These are phyloP conservation scores for Miniopterus natalensis DNA, from an alignment of 2,113 vertebrate genomes.

Conservation along the genomic window DNA sequence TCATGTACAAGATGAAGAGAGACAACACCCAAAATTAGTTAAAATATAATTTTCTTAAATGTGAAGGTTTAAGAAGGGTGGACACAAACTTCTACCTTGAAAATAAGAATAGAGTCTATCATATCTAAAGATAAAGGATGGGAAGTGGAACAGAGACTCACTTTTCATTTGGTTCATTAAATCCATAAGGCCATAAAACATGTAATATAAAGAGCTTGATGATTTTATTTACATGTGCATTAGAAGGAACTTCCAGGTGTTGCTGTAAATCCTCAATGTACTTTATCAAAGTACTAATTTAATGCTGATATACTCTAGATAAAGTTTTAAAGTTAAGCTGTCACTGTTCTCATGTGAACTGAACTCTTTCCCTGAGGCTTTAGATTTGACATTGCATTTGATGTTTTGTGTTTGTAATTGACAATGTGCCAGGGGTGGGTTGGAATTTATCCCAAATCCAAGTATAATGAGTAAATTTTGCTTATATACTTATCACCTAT, in stretches of 20 bases:
- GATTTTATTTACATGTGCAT: neutral
- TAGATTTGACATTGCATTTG: conserved; percentile 71
- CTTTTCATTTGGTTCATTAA: neutral
- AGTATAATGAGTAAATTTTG: too few relatives aligned
- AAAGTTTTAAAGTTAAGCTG: neutral
- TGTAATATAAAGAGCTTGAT: neutral
- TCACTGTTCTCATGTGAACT: neutral
- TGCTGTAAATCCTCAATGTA: neutral
- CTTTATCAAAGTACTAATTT: neutral
- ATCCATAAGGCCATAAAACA: neutral
- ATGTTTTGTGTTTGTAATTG: conserved; percentile 56
- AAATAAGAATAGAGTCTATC: neutral
- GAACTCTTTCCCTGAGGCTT: neutral
- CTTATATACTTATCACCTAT: neutral
- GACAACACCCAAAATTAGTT: neutral
- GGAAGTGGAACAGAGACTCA: neutral
- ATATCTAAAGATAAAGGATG: neutral
- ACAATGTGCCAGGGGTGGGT: neutral
- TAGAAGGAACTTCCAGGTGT: neutral
- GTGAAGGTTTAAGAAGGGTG: neutral
- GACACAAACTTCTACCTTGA: neutral
- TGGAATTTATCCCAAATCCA: too few relatives aligned
- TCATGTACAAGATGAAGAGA: neutral
- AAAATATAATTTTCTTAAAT: neutral
- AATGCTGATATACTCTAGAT: neutral